Conservation (phyloP, 2,888 invertebrate species). For the Papilio elwesi region DNA sequence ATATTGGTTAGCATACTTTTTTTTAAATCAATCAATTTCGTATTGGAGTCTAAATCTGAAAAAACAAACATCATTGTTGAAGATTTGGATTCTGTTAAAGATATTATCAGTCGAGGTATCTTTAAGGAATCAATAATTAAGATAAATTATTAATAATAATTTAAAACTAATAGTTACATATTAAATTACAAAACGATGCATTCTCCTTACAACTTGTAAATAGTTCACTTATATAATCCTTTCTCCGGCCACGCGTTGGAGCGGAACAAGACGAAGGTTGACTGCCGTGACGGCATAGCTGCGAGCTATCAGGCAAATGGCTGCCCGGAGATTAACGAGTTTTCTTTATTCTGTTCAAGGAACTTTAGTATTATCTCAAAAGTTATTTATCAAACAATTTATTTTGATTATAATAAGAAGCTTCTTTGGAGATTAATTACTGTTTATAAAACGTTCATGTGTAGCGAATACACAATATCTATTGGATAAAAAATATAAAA, state of each 20-base stretch:
- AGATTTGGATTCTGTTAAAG: too few species aligned
- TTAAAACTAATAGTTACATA: neutral
- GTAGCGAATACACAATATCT: too few species aligned
- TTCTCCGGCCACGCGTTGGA: conserved; percentile 6
- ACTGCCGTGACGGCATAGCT: conserved; percentile 12
- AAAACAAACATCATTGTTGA: too few species aligned
- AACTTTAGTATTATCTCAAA: neutral
- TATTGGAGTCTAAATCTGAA: too few species aligned
- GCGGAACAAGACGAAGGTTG: conserved; percentile 18
- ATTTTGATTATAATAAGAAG: neutral
- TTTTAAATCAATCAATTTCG: too few species aligned
- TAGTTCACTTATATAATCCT: conserved; percentile 11
- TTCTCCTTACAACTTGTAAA: neutral
- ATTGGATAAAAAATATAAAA: too few species aligned
- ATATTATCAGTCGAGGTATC: too few species aligned
- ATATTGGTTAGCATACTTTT: too few species aligned
- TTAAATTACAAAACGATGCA: neutral
- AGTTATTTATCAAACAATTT: neutral
- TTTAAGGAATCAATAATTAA: too few species aligned
- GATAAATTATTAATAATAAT: too few species aligned
- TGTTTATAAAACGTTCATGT: too few species aligned
- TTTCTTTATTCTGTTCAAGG: neutral
- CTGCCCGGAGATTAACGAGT: conserved; percentile 13
- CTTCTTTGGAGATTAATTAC: too few species aligned
- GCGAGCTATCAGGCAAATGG: conserved; percentile 18